A percentile compares a stretch with the other conserved stretches of the same genome.
Conservation (phyloP, 2,113 vertebrate genomes). For the Neomonachus schauinslandi region DNA sequence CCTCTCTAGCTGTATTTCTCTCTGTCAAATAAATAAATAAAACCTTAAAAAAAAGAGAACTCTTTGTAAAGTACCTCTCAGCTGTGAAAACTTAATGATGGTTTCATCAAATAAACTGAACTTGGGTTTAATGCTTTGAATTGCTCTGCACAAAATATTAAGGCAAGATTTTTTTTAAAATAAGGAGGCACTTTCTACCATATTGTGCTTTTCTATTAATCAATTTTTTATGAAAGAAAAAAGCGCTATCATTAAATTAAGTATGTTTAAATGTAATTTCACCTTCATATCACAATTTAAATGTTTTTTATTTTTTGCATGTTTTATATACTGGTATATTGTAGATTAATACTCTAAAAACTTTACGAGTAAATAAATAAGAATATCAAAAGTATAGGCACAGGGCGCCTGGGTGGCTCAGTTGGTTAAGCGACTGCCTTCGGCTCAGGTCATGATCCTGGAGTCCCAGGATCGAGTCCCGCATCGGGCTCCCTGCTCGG, state of each 20-base stretch:
- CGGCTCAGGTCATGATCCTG: too few species aligned
- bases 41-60: background rate
- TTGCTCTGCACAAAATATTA: background rate
- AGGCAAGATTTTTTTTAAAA: background rate
- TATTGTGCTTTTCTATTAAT: background rate
- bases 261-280: slow-evolving; percentile 12
- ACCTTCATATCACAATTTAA: background rate
- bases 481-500: too few species aligned
- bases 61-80: background rate
- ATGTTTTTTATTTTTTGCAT: background rate
- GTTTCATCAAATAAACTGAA: background rate
- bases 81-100: background rate
- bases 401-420: too few species aligned
- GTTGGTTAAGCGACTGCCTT: too few species aligned
- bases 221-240: slow-evolving; percentile 26
- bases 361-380: background rate
- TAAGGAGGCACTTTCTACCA: background rate
- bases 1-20: too few species aligned
- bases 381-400: background rate
- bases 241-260: background rate
- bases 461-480: too few species aligned
- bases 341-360: background rate
- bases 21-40: too few species aligned
- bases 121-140: background rate
- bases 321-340: background rate